phyloP scores from a whole-genome alignment of 2,888 invertebrate species.

The Caenorhabditis sp. region DNA sequence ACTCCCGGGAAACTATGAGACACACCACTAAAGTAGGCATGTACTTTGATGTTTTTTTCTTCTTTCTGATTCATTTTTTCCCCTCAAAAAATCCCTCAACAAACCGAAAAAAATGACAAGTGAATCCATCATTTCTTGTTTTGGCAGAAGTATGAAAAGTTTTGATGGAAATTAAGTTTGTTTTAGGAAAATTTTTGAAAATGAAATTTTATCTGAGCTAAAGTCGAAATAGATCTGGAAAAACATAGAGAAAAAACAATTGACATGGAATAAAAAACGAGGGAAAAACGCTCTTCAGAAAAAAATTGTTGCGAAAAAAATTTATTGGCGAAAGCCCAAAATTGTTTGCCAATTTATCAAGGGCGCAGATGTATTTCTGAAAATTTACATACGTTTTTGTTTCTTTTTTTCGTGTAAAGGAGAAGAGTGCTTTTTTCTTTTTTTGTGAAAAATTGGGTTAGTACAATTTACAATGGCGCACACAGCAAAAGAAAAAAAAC shows the following conservation, averaged over 20 bases:
- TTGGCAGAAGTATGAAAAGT: too few species aligned
- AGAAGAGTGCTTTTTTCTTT: background rate
- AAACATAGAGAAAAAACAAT: too few species aligned
- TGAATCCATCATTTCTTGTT: background rate
- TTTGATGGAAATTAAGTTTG: too few species aligned
- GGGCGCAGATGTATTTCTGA: background rate
- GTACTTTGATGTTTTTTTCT: too few species aligned
- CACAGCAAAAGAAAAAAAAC: constrained; percentile 25
- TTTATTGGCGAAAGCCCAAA: background rate
- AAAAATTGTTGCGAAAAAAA: background rate
- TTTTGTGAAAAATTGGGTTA: constrained; percentile 26
- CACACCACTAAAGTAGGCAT: too few species aligned
- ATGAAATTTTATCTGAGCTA: background rate
- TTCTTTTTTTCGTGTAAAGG: background rate
- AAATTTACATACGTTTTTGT: background rate
- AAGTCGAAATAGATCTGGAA: too few species aligned
- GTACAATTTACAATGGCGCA: constrained; percentile 41
- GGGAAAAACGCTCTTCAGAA: background rate
- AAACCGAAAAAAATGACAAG: background rate
- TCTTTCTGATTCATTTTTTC: too few species aligned
- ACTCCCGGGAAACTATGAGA: too few species aligned
- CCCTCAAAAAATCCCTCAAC: too few species aligned
- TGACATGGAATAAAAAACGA: too few species aligned
- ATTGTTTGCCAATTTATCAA: background rate
- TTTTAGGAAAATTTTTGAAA: background rate